A percentile compares a stretch with the other conserved stretches of the same genome.
Evolutionary conservation across 1,140 invertebrate genomes (phyloP).

Genomic region (Eumeta japonica): DNA sequence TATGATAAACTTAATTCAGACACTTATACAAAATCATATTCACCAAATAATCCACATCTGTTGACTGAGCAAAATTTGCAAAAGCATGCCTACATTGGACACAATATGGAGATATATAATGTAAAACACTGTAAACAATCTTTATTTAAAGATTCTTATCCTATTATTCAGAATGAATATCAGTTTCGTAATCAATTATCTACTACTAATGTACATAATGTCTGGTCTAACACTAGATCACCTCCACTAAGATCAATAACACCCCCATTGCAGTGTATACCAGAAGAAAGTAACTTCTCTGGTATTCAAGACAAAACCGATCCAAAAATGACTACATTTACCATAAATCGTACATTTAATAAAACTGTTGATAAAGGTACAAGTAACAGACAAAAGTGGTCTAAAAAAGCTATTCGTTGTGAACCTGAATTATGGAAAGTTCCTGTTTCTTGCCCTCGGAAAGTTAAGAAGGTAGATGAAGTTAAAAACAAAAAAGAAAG

Average conservation of each 20-base stretch:
- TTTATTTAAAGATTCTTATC: slow-evolving; percentile 33
- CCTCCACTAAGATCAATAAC: slow-evolving; percentile 42
- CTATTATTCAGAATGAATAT: too few relatives aligned
- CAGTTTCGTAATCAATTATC: too few relatives aligned
- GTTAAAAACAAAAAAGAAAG: too few relatives aligned
- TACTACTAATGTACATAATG: too few relatives aligned
- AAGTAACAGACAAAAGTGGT: slow-evolving; percentile 28
- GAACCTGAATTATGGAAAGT: slow-evolving; percentile 43
- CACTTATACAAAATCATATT: slow-evolving; percentile 50
- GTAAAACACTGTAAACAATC: slow-evolving; percentile 36
- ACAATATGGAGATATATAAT: slow-evolving; percentile 20
- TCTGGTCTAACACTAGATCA: too few relatives aligned
- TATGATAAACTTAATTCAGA: slow-evolving; percentile 40
- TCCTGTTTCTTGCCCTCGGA: slow-evolving; percentile 23
- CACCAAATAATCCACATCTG: slow-evolving; percentile 33
- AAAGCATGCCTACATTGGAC: too few relatives aligned
- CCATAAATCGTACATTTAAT: slow-evolving; percentile 40
- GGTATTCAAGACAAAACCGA: slow-evolving; percentile 32
- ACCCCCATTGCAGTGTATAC: slow-evolving; percentile 46
- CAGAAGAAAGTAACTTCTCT: slow-evolving; percentile 45
- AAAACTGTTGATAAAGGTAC: slow-evolving; percentile 17
- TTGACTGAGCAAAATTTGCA: not conserved
- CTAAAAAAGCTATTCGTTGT: slow-evolving; percentile 34
- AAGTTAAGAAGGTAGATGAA: slow-evolving; percentile 23
- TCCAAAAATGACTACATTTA: slow-evolving; percentile 32